Base-by-base conservation (phyloP, 2,888 invertebrate species). In the Drosophila kambysellisi region DNA sequence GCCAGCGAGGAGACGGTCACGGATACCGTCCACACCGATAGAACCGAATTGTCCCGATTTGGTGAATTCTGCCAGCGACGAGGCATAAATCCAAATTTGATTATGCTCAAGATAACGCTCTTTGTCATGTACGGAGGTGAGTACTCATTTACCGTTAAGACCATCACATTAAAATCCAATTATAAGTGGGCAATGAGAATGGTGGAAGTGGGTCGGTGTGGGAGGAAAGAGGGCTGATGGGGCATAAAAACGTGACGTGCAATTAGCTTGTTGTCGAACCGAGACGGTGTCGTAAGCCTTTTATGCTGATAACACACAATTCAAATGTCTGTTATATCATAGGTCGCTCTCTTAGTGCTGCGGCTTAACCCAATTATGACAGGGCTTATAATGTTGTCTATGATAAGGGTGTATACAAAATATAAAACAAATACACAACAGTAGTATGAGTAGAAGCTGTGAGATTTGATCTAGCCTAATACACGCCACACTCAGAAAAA, bases 101-200 rank as follows among this genome's bases (percentile, higher is more conserved):
- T 97, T 76, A 96, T 97, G 95, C 93, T 97, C 88, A 97, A 97
- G 94, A 94, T 97, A 86, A 96, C 97, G 39, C 94, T 97, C 12
- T 97, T 97, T 92, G 96, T 97, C 85, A 96, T 96, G 95, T 97
- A 97, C 91, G 97, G 97, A 92, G 95, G 96, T 95, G 93, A 93
- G 94, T 92, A 52, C n/a, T 12, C 15, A 11, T 33, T 20, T 20
- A 43, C 17, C 39, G 30, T 41, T 56, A 37, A 48, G 33, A 11
- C 32, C 51, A 50, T 68, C 43, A 65, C 61, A 87, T 84, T 89
- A 84, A 75, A 84, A 87, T 73, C 30, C 67, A 82, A 84, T 84
- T 89, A 81, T 25, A 70, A 64, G 54, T 68, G 33, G 35, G 39
- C 30, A 0, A 12, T 8, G 12, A 25, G 20, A 25, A 25, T 25